Evolutionary conservation across 2,797 vertebrate species (phyloP), one percentile per base, ranked within the genome.

Genomic region (Hippoglossus hippoglossus): DNA sequence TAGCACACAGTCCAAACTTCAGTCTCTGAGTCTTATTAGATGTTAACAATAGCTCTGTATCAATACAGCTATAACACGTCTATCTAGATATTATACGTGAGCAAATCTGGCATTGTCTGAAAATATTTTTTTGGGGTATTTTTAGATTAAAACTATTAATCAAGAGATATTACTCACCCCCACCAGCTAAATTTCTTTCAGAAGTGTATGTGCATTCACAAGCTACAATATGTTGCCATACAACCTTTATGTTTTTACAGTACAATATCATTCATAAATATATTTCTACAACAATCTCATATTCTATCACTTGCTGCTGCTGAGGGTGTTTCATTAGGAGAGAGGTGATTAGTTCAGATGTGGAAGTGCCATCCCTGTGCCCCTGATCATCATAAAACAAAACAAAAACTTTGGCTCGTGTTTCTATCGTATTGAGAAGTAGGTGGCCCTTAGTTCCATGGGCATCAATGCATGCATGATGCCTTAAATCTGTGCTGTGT

Each of bases 401-500:
- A 22, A n/a, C 7, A 13, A 65, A 22, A 16, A 49, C 28, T 56
- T 46, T 72, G 21, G 25, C 41, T 28, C 28, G 5, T 22, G 0
- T 2, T 28, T 52, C 13, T 16, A 16, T 62, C 9, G n/a, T 16
- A 24, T 50, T 12, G 18, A 18, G 10, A 59, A 15, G 16, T 31
- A 5, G 26, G 44, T 28, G 51, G 25, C 18, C 16, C 28, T 22
- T 65, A 12, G n/a, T 49, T 49, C 7, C 47, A 49, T 49, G 47
- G 19, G n/a, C n/a, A 49, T n/a, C n/a, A 7, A 49, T 49, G 19
- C 8, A 34, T 25, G 10, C 8, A 36, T 24, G n/a, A 13, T 56
- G 31, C 12, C 25, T 54, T 60, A 13, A 31, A 56, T 60, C 62
- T 66, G 11, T 21, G 31, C 10, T 68, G 54, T 22, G 22, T 19